Evolutionary conservation across 37 sponge, comb jelly and placozoan species (phyloP).

Genomic region (Ianthella basta): DNA sequence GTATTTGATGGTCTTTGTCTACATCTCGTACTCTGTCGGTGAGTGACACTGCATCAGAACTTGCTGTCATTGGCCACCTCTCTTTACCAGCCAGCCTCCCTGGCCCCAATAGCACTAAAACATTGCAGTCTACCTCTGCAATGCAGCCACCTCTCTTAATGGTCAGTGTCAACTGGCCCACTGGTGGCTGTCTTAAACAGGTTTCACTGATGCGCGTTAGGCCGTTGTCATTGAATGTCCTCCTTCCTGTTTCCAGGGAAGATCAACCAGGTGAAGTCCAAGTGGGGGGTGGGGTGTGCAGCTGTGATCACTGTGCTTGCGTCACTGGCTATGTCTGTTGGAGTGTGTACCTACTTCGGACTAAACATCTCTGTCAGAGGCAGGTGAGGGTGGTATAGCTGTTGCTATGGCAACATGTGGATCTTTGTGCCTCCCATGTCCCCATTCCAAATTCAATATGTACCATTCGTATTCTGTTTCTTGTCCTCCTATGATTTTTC

Average conservation of each 20-base stretch:
- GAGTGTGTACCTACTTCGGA: constrained; percentile 93
- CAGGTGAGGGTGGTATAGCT: constrained; percentile 45
- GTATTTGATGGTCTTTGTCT: constrained; percentile 88
- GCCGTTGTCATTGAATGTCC: too few species aligned
- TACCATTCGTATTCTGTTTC: not conserved
- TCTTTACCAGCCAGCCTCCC: not conserved
- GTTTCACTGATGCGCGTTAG: not conserved
- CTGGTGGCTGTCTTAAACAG: not conserved
- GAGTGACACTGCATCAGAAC: constrained; percentile 5
- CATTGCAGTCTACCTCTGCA: too few species aligned
- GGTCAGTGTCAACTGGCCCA: too few species aligned
- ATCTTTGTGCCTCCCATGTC: not conserved
- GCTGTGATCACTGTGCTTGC: constrained; percentile 14
- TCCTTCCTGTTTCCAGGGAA: constrained; percentile 56
- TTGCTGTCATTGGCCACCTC: too few species aligned
- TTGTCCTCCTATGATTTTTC: not conserved
- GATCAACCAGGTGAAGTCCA: constrained; percentile 75
- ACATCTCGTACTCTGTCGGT: constrained; percentile 97
- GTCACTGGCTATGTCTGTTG: constrained; percentile 88
- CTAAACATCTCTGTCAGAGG: constrained; percentile 82
- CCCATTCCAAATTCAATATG: not conserved
- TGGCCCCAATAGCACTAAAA: too few species aligned
- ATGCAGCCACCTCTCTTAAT: too few species aligned
- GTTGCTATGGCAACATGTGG: too few species aligned
- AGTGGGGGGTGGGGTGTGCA: constrained; percentile 5